Evolutionary conservation across 2,888 invertebrate species (phyloP).

Genomic region (Dryobotodes eremita): DNA sequence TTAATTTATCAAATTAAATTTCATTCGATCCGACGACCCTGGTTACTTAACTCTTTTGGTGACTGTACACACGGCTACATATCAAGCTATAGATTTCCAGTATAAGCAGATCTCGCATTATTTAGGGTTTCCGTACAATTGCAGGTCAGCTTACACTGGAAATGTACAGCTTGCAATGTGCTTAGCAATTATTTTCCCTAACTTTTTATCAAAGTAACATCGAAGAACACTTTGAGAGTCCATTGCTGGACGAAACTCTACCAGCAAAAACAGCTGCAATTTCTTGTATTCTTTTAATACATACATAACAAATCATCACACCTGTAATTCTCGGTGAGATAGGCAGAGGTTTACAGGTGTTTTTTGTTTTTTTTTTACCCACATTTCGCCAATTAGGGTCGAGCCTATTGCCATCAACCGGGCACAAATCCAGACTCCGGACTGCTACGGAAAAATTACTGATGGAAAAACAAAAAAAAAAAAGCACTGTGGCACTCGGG

Average conservation of each 20-base stretch:
- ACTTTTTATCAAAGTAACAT: neutral
- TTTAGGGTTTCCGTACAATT: too few relatives aligned
- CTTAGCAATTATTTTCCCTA: too few relatives aligned
- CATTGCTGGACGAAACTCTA: neutral
- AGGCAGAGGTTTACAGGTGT: neutral
- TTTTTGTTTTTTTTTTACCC: too few relatives aligned
- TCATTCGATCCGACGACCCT: too few relatives aligned
- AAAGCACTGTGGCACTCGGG: too few relatives aligned
- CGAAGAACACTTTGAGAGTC: neutral
- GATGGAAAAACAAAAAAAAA: neutral
- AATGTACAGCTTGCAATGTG: too few relatives aligned
- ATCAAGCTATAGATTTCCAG: too few relatives aligned
- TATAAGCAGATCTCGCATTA: too few relatives aligned
- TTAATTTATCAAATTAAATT: too few relatives aligned
- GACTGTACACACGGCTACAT: too few relatives aligned
- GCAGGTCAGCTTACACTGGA: too few relatives aligned
- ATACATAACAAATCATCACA: neutral
- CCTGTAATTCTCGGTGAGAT: neutral
- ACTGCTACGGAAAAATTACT: neutral
- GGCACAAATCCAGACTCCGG: neutral
- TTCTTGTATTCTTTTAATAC: neutral
- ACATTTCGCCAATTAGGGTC: neutral
- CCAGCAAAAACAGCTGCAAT: neutral
- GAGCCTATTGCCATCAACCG: neutral
- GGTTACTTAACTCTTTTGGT: too few relatives aligned